These are phyloP conservation scores for Pedicia rivosa DNA, from an alignment of 2,888 invertebrate genomes.

Conservation along the genomic window DNA sequence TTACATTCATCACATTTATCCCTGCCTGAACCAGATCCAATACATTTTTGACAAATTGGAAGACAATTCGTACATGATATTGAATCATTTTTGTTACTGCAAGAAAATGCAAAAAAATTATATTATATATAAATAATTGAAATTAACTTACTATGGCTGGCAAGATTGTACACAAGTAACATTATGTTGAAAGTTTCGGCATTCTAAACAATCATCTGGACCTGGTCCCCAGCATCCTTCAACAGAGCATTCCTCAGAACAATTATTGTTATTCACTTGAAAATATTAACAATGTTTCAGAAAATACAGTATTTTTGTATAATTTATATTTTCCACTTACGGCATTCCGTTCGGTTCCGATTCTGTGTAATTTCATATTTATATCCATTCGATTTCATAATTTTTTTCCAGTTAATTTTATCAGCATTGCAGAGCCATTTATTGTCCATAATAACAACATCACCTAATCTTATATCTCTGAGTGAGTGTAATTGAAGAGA, in stretches of 20 bases:
- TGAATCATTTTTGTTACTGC: slow-evolving; percentile 65
- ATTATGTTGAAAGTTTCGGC: slow-evolving; percentile 64
- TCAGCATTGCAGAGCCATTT: slow-evolving; percentile 73
- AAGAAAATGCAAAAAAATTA: slow-evolving; percentile 20
- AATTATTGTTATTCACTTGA: slow-evolving; percentile 49
- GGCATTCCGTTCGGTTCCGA: slow-evolving; percentile 49
- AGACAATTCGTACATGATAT: slow-evolving; percentile 78
- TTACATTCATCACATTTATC: slow-evolving; percentile 76
- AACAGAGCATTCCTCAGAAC: slow-evolving; percentile 71
- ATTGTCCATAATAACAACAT: slow-evolving; percentile 79
- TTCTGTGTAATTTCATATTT: slow-evolving; percentile 62
- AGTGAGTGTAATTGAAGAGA: slow-evolving; percentile 72
- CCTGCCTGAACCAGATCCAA: slow-evolving; percentile 74
- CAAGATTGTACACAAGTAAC: slow-evolving; percentile 77
- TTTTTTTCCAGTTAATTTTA: slow-evolving; percentile 67
- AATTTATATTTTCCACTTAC: too few relatives aligned
- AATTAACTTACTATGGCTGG: slow-evolving; percentile 69
- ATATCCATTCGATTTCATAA: slow-evolving; percentile 60
- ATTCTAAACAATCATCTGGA: slow-evolving; percentile 75
- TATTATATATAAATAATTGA: too few relatives aligned
- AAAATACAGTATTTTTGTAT: slow-evolving; percentile 17
- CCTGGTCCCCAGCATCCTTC: slow-evolving; percentile 96
- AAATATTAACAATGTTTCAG: neutral
- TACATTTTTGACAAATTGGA: slow-evolving; percentile 74
- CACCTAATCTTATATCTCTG: slow-evolving; percentile 71